Conservation (phyloP, 1,140 invertebrate species). For the Tribolium madens region DNA sequence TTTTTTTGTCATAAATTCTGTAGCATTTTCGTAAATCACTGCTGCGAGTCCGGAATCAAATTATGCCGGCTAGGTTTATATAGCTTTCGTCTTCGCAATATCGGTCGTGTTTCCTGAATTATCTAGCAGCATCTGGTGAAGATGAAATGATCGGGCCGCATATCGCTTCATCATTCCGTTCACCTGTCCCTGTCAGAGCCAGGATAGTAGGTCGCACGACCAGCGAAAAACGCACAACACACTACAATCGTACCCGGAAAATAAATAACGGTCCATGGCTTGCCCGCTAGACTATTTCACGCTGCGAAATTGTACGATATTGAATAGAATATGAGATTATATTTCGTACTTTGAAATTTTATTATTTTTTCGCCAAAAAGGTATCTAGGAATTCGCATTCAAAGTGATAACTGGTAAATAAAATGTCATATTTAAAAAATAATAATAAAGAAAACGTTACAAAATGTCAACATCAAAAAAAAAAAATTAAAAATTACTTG, state of each 20-base stretch:
- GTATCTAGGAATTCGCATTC: not conserved
- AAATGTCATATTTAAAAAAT: too few relatives aligned
- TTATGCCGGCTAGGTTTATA: slow-evolving; percentile 29
- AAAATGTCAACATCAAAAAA: too few relatives aligned
- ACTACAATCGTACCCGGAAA: slow-evolving; percentile 30
- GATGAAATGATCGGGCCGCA: slow-evolving; percentile 42
- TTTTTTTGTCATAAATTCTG: not conserved
- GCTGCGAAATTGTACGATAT: slow-evolving; percentile 54
- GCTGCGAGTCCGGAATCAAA: slow-evolving; percentile 4
- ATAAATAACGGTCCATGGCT: slow-evolving; percentile 39
- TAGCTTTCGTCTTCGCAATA: slow-evolving; percentile 30
- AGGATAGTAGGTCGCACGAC: slow-evolving; percentile 25
- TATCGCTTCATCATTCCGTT: slow-evolving; percentile 41
- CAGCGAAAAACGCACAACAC: slow-evolving; percentile 34
- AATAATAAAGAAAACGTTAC: too few relatives aligned
- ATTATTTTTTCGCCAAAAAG: slow-evolving; percentile 18
- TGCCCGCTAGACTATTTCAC: slow-evolving; percentile 52
- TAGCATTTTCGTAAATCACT: slow-evolving; percentile 1
- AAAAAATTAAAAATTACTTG: too few relatives aligned
- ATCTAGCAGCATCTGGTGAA: slow-evolving; percentile 42
- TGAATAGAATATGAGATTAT: slow-evolving; percentile 54
- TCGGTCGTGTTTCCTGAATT: slow-evolving; percentile 43
- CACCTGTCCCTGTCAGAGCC: slow-evolving; percentile 40
- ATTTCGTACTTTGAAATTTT: slow-evolving; percentile 51
- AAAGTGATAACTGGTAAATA: not conserved